Evolutionary conservation across 2,888 invertebrate species (phyloP).

Genomic region (Plemyria rubiginata): DNA sequence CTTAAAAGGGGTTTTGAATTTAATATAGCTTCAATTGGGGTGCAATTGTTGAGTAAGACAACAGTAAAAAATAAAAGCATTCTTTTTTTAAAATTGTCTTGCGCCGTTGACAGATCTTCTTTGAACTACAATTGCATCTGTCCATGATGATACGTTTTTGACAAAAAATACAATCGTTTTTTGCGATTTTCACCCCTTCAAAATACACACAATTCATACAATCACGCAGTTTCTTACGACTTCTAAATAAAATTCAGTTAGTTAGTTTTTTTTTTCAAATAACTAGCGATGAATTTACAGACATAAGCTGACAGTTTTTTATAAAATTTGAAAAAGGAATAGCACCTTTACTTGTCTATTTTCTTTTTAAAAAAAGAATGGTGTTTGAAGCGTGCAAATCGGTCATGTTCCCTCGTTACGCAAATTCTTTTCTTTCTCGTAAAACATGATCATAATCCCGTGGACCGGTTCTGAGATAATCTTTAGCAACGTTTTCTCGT

Average conservation of each 20-base stretch:
- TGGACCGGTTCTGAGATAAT: slow-evolving; percentile 41
- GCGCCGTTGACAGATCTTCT: slow-evolving; percentile 38
- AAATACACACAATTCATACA: background rate
- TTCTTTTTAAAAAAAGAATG: background rate
- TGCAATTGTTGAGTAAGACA: slow-evolving; percentile 54
- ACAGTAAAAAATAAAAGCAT: slow-evolving; percentile 61
- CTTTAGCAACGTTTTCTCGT: slow-evolving; percentile 48
- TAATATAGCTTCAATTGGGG: slow-evolving; percentile 78
- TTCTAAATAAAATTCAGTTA: background rate
- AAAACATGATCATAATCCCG: slow-evolving; percentile 36
- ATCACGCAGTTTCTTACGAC: slow-evolving; percentile 1
- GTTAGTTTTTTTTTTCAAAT: background rate
- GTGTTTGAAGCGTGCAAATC: slow-evolving; percentile 23
- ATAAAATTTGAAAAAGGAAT: no score
- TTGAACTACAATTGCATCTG: slow-evolving; percentile 38
- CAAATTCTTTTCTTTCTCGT: slow-evolving; percentile 27
- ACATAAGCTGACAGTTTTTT: no score
- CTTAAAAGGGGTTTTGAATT: slow-evolving; percentile 80
- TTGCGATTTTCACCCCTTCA: slow-evolving; percentile 22
- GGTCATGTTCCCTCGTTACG: slow-evolving; percentile 25
- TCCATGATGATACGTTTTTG: slow-evolving; percentile 17
- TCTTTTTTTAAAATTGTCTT: slow-evolving; percentile 53
- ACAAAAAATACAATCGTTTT: slow-evolving; percentile 23
- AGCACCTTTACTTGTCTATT: no score
- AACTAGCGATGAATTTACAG: background rate